A percentile compares a stretch with the other conserved stretches of the same genome.
Conservation (phyloP, 1,140 invertebrate species). For the Drosophila punjabiensis region DNA sequence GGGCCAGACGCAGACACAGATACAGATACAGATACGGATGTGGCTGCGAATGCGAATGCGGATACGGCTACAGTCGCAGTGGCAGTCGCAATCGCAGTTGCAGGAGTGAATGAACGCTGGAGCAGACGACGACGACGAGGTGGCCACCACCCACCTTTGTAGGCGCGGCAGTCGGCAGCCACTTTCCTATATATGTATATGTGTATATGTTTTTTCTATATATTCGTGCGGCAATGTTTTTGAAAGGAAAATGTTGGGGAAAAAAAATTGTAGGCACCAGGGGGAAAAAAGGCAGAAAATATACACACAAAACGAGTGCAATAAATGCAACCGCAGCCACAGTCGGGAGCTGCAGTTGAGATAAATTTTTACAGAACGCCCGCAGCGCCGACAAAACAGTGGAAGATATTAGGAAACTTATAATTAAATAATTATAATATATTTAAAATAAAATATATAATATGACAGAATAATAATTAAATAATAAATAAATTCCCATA, state of each 20-base stretch:
- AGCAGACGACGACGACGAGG: constrained; percentile 60
- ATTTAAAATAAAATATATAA: background rate
- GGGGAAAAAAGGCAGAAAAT: constrained; percentile 31
- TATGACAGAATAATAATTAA: background rate
- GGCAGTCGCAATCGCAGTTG: constrained; percentile 25
- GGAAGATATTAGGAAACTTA: background rate
- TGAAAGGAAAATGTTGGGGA: constrained; percentile 75
- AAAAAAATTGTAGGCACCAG: constrained; percentile 48
- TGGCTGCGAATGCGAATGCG: background rate
- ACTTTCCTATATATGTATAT: constrained; percentile 57
- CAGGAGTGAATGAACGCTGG: constrained; percentile 78
- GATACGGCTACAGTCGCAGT: constrained; percentile 36
- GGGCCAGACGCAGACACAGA: constrained; percentile 61
- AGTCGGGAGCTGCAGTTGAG: constrained; percentile 57
- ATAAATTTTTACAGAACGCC: constrained; percentile 53
- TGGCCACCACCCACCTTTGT: constrained; percentile 46
- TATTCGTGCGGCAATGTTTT: constrained; percentile 67
- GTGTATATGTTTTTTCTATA: constrained; percentile 53
- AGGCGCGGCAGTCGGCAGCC: constrained; percentile 68
- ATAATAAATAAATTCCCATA: too few species aligned
- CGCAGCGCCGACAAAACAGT: constrained; percentile 42
- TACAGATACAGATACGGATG: constrained; percentile 13
- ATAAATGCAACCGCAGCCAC: constrained; percentile 72
- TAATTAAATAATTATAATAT: background rate
- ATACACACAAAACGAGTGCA: constrained; percentile 63